Base-by-base conservation (phyloP, 2,113 vertebrate species). In the Xerus inauris region DNA sequence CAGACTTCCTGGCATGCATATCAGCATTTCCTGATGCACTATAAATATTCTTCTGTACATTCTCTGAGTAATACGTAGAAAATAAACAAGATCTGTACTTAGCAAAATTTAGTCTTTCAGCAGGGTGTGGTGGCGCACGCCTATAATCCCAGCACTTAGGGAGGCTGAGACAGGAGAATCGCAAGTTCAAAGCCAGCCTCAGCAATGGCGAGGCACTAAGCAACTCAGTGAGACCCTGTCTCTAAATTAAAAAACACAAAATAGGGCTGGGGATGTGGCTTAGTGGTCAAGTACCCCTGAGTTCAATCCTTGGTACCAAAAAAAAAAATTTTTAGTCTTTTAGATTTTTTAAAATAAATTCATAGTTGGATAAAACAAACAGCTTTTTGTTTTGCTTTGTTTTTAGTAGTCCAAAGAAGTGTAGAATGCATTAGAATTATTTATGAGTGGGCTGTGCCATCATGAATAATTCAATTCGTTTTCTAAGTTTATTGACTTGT, bases 401-500 rank as follows among this genome's bases (percentile, higher is more conserved):
- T 75, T 75, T 67, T 26, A 64, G 47, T 57, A 38, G 32, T 79
- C 62, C 11, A 79, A 76, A 54, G n/a, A 93, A 30, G 45, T 71
- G 47, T 5, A 96, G 76, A 87, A 87, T 57, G 49, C 19, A 59
- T 67, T 42, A 73, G 38, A 8, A 65, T 93, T 92, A 89, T 82
- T 93, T 93, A 54, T 77, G 86, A 73, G 11, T 67, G n/a, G 19
- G 65, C 77, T 80, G 30, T 54, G 59, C 30, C 54, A 49, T 82
- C 64, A 59, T 94, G 26, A 95, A 64, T 69, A 92, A 89, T 65
- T 81, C 47, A 94, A 3, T 57, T 6, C 8, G 26, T 75, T 88
- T 93, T 84, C 32, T 65, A 51, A 54, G n/a, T 96, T 69, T 91
- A 64, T 47, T 95, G 76, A 85, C 57, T 93, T 87, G 20, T 67